Percentiles rank a stretch among this genome's conserved stretches.
Conservation (phyloP, 2,888 invertebrate species). For the Philhelius pedissequus region DNA sequence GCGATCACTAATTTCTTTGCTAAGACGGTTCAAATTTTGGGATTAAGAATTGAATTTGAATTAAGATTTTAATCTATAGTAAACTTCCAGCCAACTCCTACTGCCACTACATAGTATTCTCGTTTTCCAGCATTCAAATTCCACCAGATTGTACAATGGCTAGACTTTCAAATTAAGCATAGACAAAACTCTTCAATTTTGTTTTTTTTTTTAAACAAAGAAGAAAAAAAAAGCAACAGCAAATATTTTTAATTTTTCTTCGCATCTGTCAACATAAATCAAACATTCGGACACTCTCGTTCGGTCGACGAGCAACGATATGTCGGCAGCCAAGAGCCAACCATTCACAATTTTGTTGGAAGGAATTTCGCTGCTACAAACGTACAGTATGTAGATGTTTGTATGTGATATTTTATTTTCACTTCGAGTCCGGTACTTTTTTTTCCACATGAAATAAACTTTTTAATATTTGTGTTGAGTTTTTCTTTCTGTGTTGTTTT, state of each 20-base stretch:
- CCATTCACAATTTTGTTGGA: not conserved
- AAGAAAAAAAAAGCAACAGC: not conserved
- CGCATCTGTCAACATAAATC: constrained; percentile 60
- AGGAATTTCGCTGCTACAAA: not conserved
- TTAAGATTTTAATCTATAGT: no score
- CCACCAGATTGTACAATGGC: not conserved
- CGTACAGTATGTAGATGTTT: not conserved
- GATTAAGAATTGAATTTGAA: no score
- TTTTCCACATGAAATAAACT: constrained; percentile 34
- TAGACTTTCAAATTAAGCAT: not conserved
- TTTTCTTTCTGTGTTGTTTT: not conserved
- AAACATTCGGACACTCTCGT: constrained; percentile 62
- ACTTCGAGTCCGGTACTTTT: not conserved
- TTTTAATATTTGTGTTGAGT: constrained; percentile 42
- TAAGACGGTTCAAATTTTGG: no score
- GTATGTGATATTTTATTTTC: not conserved
- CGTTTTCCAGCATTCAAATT: not conserved
- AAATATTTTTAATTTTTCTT: constrained; percentile 63
- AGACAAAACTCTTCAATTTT: not conserved
- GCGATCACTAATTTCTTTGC: no score
- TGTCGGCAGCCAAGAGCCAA: not conserved
- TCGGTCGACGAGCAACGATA: not conserved
- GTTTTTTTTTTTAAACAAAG: not conserved
- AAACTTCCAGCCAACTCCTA: no score
- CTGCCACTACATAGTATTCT: not conserved